These are phyloP conservation scores for Datnioides undecimradiatus DNA, from an alignment of 2,113 vertebrate species.

Conservation along the genomic window DNA sequence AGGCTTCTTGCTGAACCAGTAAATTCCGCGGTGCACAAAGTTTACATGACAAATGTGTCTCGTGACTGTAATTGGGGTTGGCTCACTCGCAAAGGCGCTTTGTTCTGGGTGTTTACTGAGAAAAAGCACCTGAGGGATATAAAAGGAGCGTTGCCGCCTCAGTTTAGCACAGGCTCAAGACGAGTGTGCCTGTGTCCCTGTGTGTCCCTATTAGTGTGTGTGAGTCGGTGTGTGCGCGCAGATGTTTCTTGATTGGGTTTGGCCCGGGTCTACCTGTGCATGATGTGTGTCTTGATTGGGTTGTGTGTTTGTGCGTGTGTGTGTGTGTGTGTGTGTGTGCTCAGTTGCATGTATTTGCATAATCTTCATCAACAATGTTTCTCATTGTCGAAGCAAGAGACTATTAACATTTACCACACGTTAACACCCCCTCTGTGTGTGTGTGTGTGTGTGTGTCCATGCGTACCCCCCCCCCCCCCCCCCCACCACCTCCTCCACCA, in stretches of 20 bases:
- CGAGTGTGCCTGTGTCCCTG: constrained; percentile 16
- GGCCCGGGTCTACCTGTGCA: constrained; percentile 43
- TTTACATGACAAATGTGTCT: constrained; percentile 72
- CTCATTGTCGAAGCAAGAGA: constrained; percentile 52
- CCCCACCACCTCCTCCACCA: background rate
- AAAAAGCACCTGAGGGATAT: constrained; percentile 64
- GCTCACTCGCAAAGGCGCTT: constrained; percentile 40
- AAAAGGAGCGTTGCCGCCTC: constrained; percentile 45
- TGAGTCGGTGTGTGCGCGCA: constrained; percentile 3
- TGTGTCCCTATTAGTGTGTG: background rate
- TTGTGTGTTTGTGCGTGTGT: constrained; percentile 17
- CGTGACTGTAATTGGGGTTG: constrained; percentile 69
- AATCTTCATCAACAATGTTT: constrained; percentile 46
- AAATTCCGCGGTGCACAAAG: constrained; percentile 48
- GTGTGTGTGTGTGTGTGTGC: background rate
- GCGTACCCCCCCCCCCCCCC: background rate
- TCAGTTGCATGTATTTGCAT: constrained; percentile 45
- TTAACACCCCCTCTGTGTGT: constrained; percentile 22
- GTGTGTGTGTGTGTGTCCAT: too few relatives aligned
- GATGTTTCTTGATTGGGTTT: constrained; percentile 45
- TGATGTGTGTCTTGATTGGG: constrained; percentile 42
- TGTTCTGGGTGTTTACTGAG: constrained; percentile 62
- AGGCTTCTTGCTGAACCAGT: constrained; percentile 59
- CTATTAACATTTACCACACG: constrained; percentile 55
- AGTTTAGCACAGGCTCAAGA: constrained; percentile 24